Base-by-base conservation (phyloP, 1,140 invertebrate species). In the Drosophila trapezifrons region DNA sequence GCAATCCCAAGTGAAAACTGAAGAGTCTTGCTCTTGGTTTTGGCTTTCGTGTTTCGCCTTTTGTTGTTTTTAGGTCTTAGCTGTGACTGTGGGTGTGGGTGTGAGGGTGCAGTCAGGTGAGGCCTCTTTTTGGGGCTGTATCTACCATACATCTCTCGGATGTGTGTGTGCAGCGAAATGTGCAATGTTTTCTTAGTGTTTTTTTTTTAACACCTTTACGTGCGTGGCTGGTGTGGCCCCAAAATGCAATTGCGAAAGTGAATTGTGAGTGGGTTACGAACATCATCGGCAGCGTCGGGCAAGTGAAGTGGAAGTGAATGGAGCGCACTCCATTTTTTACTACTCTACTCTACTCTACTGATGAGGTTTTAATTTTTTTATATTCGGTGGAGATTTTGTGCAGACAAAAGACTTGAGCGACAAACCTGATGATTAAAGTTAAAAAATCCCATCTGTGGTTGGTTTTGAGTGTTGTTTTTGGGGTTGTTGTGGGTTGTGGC, bases 341-440 rank as follows among this genome's bases (percentile, higher is more conserved):
- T 60, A 46, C 35, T 66, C 63, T 52, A 69, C 67, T 70, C 49
- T 70, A 70, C 66, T 70, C 60, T 56, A 58, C 58, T 84, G 60
- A 76, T 79, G 76, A 69, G 76, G 77, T 65, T 83, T 84, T 79
- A 82, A 59, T 62, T 65, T 42, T 65, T 35, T 15, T 45, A 51
- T 63, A 63, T 59, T 43, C 40, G 40, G 49, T 55, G 59, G 37
- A 35, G 60, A 58, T 70, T 63, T 86, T 56, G 58, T 85, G 82
- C 67, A 86, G 71, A 91, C 90, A 90, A 91, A 91, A 91, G 90
- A 91, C 86, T 91, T 90, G 82, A 90, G 59, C 80, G 85, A 91
- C 90, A 91, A 91, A 91, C 90, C 90, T 91, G 90, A 85, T 90
- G 90, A 89, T 89, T 91, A 91, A 90, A 91, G 81, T 90, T 91